Evolutionary conservation across 30 jellyfish, hydroid and myxozoan genomes (phyloP).

Genomic region (Clytia hemisphaerica): DNA sequence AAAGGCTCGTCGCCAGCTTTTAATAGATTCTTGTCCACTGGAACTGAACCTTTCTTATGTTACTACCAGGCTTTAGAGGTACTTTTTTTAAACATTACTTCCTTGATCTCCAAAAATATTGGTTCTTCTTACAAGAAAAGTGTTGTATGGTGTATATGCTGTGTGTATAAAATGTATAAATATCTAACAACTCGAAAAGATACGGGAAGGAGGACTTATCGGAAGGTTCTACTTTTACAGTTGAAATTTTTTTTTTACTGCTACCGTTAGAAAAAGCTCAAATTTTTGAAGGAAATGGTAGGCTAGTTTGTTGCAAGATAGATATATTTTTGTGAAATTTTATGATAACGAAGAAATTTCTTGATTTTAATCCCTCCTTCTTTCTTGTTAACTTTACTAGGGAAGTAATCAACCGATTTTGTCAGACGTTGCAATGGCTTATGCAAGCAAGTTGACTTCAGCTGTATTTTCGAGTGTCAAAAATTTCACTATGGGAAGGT

Average conservation of each 20-base stretch:
- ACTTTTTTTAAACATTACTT: not conserved
- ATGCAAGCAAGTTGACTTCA: conserved; percentile 81
- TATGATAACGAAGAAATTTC: too few relatives aligned
- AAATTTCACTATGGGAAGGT: conserved; percentile 51
- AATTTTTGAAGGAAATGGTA: not conserved
- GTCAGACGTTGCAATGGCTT: conserved; percentile 83
- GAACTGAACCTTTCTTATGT: conserved; percentile 61
- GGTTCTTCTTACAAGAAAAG: too few relatives aligned
- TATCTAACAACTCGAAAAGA: too few relatives aligned
- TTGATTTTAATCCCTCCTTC: not conserved
- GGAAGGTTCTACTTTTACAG: too few relatives aligned
- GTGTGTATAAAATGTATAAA: too few relatives aligned
- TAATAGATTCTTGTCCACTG: conserved; percentile 49
- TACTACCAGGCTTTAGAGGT: conserved; percentile 78
- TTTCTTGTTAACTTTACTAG: conserved; percentile 28
- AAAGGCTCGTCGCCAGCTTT: conserved; percentile 61
- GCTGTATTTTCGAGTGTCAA: conserved; percentile 71
- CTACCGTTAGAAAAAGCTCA: not conserved
- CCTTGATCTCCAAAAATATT: too few relatives aligned
- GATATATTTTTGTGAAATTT: too few relatives aligned
- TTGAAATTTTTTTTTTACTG: too few relatives aligned
- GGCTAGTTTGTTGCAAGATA: too few relatives aligned
- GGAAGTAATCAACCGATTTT: conserved; percentile 58
- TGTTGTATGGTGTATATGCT: too few relatives aligned
- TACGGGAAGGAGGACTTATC: too few relatives aligned